phyloP scores from a whole-genome alignment of 2,888 invertebrate species.

The Torymus auratus region DNA sequence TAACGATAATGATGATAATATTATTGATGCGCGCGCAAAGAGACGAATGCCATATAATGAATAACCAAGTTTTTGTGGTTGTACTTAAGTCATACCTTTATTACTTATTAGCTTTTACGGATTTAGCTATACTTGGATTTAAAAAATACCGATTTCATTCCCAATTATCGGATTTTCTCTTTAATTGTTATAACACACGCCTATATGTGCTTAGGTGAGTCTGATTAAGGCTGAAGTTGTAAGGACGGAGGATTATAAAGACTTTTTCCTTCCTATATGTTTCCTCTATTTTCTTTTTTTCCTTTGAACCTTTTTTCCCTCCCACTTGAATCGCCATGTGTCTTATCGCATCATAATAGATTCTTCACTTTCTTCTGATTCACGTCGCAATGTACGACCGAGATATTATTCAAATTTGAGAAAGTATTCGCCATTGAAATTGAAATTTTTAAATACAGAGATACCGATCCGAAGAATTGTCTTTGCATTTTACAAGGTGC shows the following conservation, averaged over 20 bases:
- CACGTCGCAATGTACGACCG: not conserved
- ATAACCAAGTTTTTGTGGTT: slow-evolving; percentile 76
- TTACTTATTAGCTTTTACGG: slow-evolving; percentile 67
- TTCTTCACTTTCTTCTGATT: slow-evolving; percentile 22
- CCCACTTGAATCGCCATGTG: slow-evolving; percentile 16
- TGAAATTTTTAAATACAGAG: not conserved
- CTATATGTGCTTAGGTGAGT: slow-evolving; percentile 43
- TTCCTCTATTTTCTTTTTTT: slow-evolving; percentile 10
- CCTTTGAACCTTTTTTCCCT: not conserved
- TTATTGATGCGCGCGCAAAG: slow-evolving; percentile 61
- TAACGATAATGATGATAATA: slow-evolving; percentile 55
- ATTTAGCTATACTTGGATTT: slow-evolving; percentile 58
- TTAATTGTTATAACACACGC: slow-evolving; percentile 49
- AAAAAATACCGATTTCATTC: slow-evolving; percentile 57
- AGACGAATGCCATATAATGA: slow-evolving; percentile 76
- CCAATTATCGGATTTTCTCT: slow-evolving; percentile 60
- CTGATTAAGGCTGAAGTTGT: slow-evolving; percentile 54
- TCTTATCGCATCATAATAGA: slow-evolving; percentile 24
- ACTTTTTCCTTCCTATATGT: slow-evolving; percentile 33
- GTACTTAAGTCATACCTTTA: slow-evolving; percentile 76
- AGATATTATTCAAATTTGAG: not conserved
- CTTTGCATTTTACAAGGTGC: no score
- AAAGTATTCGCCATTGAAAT: slow-evolving; percentile 8
- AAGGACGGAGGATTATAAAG: slow-evolving; percentile 39
- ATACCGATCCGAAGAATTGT: no score